phyloP scores from a whole-genome alignment of 2,113 vertebrate species.

The Melanerpes formicivorus region DNA sequence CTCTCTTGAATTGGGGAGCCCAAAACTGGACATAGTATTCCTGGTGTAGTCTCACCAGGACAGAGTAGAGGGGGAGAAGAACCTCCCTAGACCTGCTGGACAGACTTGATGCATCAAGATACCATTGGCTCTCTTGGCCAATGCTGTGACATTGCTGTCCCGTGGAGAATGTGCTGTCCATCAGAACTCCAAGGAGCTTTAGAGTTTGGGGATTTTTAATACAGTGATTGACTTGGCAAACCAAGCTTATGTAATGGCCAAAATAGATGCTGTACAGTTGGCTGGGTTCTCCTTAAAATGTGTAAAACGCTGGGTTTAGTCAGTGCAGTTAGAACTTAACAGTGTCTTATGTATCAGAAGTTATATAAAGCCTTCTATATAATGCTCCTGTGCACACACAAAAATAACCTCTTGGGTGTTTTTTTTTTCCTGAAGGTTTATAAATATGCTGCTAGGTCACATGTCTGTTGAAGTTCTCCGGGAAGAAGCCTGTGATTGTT shows the following conservation, averaged over 20 bases:
- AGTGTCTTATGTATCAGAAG: not conserved
- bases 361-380: not conserved
- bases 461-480: slow-evolving; percentile 97
- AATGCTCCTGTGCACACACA: not conserved
- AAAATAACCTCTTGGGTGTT: not conserved
- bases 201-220: not conserved
- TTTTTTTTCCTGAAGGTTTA: slow-evolving; percentile 82
- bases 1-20: no score
- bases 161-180: no score
- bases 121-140: no score
- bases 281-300: not conserved
- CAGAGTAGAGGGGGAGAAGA: no score
- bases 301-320: not conserved
- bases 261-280: not conserved
- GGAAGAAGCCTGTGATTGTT: slow-evolving; percentile 98
- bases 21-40: no score
- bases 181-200: not conserved
- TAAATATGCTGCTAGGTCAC: slow-evolving; percentile 96
- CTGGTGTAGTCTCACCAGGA: no score
- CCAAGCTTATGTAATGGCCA: not conserved
- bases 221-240: not conserved
- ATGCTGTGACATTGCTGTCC: no score
- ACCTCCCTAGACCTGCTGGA: no score
- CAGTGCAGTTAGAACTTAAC: not conserved
- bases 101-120: no score